These are phyloP conservation scores for Anser brachyrhynchus DNA, from an alignment of 2,113 vertebrate genomes.

Conservation along the genomic window DNA sequence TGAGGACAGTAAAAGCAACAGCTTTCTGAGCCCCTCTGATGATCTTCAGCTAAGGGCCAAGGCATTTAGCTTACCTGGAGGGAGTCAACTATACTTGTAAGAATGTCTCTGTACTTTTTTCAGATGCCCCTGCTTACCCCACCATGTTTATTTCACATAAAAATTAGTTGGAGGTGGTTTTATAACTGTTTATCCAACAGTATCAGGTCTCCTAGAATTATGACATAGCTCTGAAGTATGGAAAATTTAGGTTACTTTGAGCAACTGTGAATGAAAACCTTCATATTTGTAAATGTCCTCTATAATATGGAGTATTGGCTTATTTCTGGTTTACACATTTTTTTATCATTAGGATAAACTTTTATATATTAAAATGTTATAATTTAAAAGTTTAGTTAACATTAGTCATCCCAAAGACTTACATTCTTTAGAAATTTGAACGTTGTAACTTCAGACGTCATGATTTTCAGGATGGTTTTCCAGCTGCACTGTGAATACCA, in stretches of 20 bases:
- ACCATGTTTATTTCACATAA: not conserved
- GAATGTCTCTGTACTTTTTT: not conserved
- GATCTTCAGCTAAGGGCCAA: not conserved
- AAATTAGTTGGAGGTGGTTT: not conserved
- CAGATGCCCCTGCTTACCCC: not conserved
- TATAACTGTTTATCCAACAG: not conserved
- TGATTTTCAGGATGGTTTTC: not conserved
- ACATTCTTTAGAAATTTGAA: not conserved
- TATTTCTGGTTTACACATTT: not conserved
- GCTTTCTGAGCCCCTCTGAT: not conserved
- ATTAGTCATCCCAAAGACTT: not conserved
- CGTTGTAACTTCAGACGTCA: not conserved
- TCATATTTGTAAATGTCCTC: not conserved
- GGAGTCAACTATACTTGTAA: not conserved
- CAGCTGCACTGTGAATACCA: not conserved
- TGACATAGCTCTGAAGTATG: not conserved
- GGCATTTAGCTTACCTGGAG: not conserved
- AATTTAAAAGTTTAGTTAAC: not conserved
- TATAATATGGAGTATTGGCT: not conserved
- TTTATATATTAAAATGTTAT: not conserved
- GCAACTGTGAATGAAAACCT: not conserved
- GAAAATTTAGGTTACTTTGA: not conserved
- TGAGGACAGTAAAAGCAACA: not conserved
- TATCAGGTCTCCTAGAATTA: not conserved
- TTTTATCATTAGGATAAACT: not conserved